Evolutionary conservation across 2,888 invertebrate species (phyloP), one percentile per base, ranked within the genome.

Genomic region (Scaptomyza caliginosa): DNA sequence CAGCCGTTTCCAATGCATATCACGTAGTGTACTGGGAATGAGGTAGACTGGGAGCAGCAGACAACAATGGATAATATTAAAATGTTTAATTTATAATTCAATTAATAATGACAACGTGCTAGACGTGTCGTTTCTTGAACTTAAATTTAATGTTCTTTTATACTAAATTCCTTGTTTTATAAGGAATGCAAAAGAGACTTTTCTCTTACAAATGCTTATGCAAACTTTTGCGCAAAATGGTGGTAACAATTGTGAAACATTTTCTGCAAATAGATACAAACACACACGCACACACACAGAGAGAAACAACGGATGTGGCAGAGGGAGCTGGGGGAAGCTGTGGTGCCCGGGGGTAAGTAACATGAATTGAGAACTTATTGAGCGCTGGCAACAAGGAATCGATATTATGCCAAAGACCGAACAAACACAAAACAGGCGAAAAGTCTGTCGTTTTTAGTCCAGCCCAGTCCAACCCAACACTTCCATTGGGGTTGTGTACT

Each of bases 61-160:
- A 17, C 10, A 24, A 10, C 7, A 42, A 17, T 0, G 7, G 19
- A 24, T 71, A 64, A 72, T 58, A 72, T 86, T 90, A 90, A 90
- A 90, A 89, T 78, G 70, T 81, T 48, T 70, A 90, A 90, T 90
- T 89, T 89, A 89, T 90, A 90, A 88, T 90, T 90, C 88, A 90
- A 89, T 90, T 89, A 90, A 89, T 90, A 90, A 82, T 73, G 88
- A 80, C 85, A 85, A 72, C 72, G 70, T 58, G 58, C 28, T 52
- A 34, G 60, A 69, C 49, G 54, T 45, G 39, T 19, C 17, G 59
- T 30, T 50, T 30, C 34, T 58, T 38, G 34, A 34, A 28, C 21
- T 34, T n/a, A 6, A 32, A 16, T 23, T 48, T 16, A 5, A 21
- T 24, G 16, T 16, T 36, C 34, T 19, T 17, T n/a, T 26, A 7